Base-by-base conservation (phyloP, 2,797 vertebrate species). In the Liparis tanakae region DNA sequence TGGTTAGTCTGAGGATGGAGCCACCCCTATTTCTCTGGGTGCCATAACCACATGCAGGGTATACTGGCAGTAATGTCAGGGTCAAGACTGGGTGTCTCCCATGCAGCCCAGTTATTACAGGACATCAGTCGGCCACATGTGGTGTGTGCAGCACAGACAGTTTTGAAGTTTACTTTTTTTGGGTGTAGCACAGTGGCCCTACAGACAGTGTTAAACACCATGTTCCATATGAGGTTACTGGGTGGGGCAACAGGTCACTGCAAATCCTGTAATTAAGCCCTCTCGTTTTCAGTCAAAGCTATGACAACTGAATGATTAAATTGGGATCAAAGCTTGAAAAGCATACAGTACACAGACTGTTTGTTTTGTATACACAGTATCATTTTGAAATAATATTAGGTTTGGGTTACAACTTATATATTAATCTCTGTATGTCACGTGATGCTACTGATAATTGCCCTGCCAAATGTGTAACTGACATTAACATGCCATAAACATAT, bases 91-190 rank as follows among this genome's bases (percentile, higher is more conserved):
- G 85, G 84, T 74, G 85, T 79, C 82, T 85, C 80, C 78, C 46
- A 39, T 15, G 68, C 53, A 39, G 77, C 44, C 44, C 25, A 61
- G 76, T 74, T 82, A 89, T 92, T 91, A 92, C 56, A 92, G 85
- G 82, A 84, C 25, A 3, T 76, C 51, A 76, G 67, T 64, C 67
- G 62, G 66, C 65, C 81, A 78, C 63, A 81, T 78, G 54, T 75
- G 70, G 61, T 76, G 79, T 59, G 61, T 67, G 48, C 10, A 43
- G 66, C 14, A 17, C 66, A 73, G 70, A 56, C 20, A 57, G 81
- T 71, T 88, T 85, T 85, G 74, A 90, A 86, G 85, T 93, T 93
- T 85, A 90, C 89, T 83, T 92, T 83, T 92, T 90, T 80, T 79
- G 88, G 87, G 85, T 87, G 86, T 79, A 89, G 79, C 74, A 82